Evolutionary conservation across 2,113 vertebrate species (phyloP).

Genomic region (Malurus elegans): DNA sequence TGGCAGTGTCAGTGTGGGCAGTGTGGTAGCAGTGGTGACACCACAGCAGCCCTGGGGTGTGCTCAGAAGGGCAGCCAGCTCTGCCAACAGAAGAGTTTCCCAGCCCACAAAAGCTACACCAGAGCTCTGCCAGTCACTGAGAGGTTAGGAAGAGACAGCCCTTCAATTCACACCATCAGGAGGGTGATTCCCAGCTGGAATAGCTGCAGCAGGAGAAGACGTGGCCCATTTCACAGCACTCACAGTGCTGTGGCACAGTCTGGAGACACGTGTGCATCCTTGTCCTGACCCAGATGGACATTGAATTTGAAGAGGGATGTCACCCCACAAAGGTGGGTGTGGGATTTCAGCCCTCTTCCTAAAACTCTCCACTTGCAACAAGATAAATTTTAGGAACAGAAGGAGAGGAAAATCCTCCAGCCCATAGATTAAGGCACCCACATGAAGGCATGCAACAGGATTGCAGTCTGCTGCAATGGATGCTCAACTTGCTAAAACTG

Average conservation of each 20-base stretch:
- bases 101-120: rapidly evolving
- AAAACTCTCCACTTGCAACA: background rate
- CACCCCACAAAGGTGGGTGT: rapidly evolving
- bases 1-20: too few species aligned
- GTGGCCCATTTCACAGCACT: background rate
- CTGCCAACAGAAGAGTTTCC: background rate
- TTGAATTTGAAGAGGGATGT: background rate
- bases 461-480: background rate
- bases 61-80: background rate
- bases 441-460: rapidly evolving
- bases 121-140: rapidly evolving
- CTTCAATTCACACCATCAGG: background rate
- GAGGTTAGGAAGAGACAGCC: background rate
- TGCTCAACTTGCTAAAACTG: background rate
- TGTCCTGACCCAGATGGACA: background rate
- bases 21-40: background rate
- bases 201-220: background rate
- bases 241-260: rapidly evolving
- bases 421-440: background rate
- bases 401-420: background rate
- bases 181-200: background rate
- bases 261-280: background rate
- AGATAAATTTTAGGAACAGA: background rate
- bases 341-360: background rate
- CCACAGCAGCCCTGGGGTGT: rapidly evolving